Conservation (phyloP, 2,888 invertebrate species). For the Drepanosiphum platanoidis region DNA sequence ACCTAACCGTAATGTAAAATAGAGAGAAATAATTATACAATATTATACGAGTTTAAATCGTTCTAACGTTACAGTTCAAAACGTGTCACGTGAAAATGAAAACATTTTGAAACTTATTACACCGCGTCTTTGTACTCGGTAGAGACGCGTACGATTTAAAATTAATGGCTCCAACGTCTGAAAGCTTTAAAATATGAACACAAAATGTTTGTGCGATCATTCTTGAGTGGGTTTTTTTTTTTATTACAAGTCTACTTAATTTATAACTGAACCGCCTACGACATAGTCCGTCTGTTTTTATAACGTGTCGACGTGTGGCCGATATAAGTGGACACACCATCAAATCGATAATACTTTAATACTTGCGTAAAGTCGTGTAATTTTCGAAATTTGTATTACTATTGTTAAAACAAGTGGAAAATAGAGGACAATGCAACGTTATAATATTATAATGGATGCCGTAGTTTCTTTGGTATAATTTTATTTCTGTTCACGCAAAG, state of each 20-base stretch:
- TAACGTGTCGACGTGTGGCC: neutral
- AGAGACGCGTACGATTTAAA: too few species aligned
- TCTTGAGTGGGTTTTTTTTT: neutral
- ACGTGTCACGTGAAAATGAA: neutral
- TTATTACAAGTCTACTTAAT: conserved; percentile 13
- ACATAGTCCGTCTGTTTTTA: neutral
- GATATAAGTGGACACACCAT: neutral
- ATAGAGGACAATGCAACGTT: too few species aligned
- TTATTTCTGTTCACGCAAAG: too few species aligned
- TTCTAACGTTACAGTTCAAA: too few species aligned
- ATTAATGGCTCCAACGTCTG: neutral
- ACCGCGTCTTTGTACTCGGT: too few species aligned
- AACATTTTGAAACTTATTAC: too few species aligned
- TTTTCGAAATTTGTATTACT: too few species aligned
- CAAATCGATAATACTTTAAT: neutral
- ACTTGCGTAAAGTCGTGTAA: neutral
- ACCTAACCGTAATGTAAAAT: too few species aligned
- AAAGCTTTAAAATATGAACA: neutral
- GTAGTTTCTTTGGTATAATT: too few species aligned
- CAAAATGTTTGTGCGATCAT: conserved; percentile 9
- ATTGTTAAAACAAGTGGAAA: too few species aligned
- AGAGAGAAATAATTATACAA: too few species aligned
- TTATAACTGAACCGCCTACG: neutral
- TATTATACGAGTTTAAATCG: neutral
- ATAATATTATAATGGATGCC: too few species aligned